Evolutionary conservation across 2,113 vertebrate species (phyloP).

Genomic region (Typhlomys cinereus): DNA sequence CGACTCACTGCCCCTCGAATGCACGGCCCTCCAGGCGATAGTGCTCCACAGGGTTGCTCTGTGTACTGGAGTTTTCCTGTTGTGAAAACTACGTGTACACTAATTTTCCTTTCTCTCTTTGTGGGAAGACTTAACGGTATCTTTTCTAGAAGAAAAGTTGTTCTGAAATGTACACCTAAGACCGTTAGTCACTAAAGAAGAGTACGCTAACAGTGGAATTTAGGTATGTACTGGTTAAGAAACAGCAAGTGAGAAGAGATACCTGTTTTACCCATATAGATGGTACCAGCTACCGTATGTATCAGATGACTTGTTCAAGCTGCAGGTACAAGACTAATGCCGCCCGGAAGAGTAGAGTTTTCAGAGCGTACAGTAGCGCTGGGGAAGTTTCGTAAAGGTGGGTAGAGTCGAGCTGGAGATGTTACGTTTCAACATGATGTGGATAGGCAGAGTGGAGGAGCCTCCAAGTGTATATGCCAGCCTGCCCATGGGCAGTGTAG

Average conservation of each 20-base stretch:
- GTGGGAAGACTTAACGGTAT: neutral
- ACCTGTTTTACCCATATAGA: rapidly evolving
- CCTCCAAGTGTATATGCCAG: neutral
- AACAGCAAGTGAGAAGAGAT: neutral
- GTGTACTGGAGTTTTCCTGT: neutral
- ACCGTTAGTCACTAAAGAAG: neutral
- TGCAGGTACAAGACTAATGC: neutral
- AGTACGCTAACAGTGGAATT: neutral
- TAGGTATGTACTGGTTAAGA: neutral
- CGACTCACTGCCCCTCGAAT: neutral
- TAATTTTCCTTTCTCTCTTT: neutral
- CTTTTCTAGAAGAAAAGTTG: conserved; percentile 3
- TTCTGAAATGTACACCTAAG: neutral
- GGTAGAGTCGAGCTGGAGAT: neutral
- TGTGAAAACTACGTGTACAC: neutral
- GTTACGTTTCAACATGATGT: neutral
- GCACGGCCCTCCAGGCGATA: neutral
- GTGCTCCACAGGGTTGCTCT: neutral
- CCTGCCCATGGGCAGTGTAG: neutral
- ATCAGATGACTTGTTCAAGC: neutral
- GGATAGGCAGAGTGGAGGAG: neutral
- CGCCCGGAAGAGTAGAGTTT: neutral
- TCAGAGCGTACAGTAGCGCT: neutral
- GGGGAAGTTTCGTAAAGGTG: neutral
- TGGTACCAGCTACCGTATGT: no score